Base-by-base conservation (phyloP, 1,140 invertebrate genomes). In the Heliconius congener region DNA sequence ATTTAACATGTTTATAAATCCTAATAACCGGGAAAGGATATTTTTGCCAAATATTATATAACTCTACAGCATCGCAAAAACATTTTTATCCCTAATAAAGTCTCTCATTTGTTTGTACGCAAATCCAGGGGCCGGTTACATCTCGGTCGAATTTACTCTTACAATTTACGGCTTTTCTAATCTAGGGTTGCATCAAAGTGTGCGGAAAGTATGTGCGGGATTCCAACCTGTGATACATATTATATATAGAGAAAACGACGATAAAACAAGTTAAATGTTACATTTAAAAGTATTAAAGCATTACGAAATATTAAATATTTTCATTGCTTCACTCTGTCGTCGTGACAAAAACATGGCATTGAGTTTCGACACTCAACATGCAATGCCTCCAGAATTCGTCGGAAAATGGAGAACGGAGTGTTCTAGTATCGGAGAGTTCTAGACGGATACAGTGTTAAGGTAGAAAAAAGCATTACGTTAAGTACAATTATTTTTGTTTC, bases 11-110 rank as follows among this genome's bases (percentile, higher is more conserved):
- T 66, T 66, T 1, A 30, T 23, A 16, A 30, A 30, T 66, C 19
- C 27, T 66, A 5, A 66, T 66, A 66, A 30, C 60, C 60, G 27
- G 8, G 9, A 66, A 27, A 27, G 11, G 23, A 66, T 66, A 66
- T 16, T 66, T 30, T 66, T 30, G 60, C 9, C 27, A 66, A 66
- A 66, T 66, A 30, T 66, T 46, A 19, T 19, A 52, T 18, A 52
- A 52, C 13, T 70, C 46, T 23, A 71, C 74, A 23, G 46, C 57
- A 50, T 76, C 74, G 39, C 30, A 76, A 71, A 71, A 76, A 16
- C 74, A n/a, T 76, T 76, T 76, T 76, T 76, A 39, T 76, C 60
- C 74, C 42, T 76, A 76, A 76, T 70, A 76, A 76, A 76, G 60
- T 76, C 46, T 34, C 74, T 76, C 57, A 70, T 76, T 76, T 76